A percentile compares a stretch with the other conserved stretches of the same genome.
Conservation (phyloP, 2,797 vertebrate species). For the Pogoniulus pusillus region DNA sequence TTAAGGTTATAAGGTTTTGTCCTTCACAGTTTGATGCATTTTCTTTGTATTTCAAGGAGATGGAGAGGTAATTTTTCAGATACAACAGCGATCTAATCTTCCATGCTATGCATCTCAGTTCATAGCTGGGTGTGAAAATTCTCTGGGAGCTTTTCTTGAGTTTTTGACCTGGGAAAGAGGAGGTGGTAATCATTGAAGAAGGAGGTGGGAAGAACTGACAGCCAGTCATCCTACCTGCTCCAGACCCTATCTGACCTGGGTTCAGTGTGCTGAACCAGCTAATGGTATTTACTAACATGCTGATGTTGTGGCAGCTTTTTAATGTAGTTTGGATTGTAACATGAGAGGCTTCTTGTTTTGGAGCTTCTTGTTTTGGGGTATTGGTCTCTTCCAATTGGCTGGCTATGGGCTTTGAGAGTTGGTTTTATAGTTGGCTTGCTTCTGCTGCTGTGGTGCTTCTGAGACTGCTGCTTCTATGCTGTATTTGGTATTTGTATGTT, state of each 20-base stretch:
- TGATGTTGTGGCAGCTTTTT: too few relatives aligned
- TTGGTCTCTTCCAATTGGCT: too few relatives aligned
- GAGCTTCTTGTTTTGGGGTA: too few relatives aligned
- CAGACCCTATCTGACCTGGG: background rate
- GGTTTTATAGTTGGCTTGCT: too few relatives aligned
- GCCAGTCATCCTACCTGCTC: background rate
- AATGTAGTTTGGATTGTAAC: too few relatives aligned
- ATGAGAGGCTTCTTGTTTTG: background rate
- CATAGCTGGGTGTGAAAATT: background rate
- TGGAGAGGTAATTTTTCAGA: background rate
- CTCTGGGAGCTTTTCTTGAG: background rate
- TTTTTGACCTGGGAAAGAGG: background rate
- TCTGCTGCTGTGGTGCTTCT: too few relatives aligned
- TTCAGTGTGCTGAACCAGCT: too few relatives aligned
- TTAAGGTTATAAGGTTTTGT: background rate
- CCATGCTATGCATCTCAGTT: rapidly evolving
- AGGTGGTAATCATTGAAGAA: background rate
- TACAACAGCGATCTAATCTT: background rate
- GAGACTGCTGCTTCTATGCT: too few relatives aligned
- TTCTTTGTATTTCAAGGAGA: background rate
- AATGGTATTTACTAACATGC: too few relatives aligned
- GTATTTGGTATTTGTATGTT: too few relatives aligned
- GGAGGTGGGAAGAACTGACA: background rate
- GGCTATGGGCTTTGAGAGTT: too few relatives aligned
- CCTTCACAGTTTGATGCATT: background rate